Conservation (phyloP, 2,888 invertebrate species). For the Pocota personata region DNA sequence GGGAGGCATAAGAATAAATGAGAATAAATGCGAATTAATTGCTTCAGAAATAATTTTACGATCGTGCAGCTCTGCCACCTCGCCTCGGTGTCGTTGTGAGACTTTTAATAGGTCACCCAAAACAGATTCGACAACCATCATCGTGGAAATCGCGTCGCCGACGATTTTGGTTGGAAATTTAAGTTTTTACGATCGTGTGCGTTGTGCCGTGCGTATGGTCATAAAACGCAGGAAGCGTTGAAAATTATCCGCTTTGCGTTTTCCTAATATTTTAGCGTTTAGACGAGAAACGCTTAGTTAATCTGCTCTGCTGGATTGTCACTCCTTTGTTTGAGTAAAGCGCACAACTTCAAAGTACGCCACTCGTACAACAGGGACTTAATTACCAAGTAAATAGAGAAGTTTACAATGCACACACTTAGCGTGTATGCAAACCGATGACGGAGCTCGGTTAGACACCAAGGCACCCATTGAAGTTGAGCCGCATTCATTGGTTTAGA, state of each 20-base stretch:
- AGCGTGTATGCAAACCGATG: conserved; percentile 3
- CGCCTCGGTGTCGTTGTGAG: background rate
- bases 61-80: conserved; percentile 14
- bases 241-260: conserved; percentile 43
- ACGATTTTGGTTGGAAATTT: conserved; percentile 45
- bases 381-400: conserved; percentile 45
- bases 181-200: conserved; percentile 65
- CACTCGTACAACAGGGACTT: conserved; percentile 20
- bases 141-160: background rate
- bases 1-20: conserved; percentile 46
- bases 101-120: conserved; percentile 47
- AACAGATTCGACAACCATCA: conserved; percentile 48
- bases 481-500: conserved; percentile 28
- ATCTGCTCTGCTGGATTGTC: background rate
- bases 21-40: conserved; percentile 71
- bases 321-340: conserved; percentile 51
- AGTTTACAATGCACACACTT: conserved; percentile 37
- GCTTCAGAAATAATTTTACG: conserved; percentile 70
- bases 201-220: conserved; percentile 28
- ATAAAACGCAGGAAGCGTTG: conserved; percentile 60
- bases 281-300: background rate
- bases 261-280: background rate
- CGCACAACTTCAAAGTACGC: conserved; percentile 46
- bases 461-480: conserved; percentile 55
- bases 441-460: conserved; percentile 42